These are phyloP conservation scores for Argopecten irradians DNA, from an alignment of 1,140 invertebrate genomes.

Conservation along the genomic window DNA sequence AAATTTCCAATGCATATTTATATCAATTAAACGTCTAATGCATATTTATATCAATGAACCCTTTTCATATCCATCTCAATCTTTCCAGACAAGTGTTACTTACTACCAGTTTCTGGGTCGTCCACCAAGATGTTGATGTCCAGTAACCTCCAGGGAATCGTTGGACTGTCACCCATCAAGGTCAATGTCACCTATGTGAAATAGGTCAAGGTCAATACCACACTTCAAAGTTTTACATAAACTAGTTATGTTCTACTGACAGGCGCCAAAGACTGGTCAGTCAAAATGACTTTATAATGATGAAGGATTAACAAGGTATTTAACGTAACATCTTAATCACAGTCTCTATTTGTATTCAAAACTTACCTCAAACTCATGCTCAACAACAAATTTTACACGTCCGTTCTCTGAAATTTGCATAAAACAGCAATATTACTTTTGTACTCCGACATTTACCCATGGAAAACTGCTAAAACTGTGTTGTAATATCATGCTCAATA, in stretches of 20 bases:
- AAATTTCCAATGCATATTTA: too few species aligned
- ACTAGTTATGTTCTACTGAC: not conserved
- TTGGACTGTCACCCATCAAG: constrained; percentile 96
- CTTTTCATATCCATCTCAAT: not conserved
- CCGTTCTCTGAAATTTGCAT: constrained; percentile 86
- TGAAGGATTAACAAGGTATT: not conserved
- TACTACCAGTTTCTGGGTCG: constrained; percentile 96
- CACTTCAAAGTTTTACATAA: not conserved
- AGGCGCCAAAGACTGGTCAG: not conserved
- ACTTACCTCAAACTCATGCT: constrained; percentile 95
- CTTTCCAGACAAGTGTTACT: constrained; percentile 44
- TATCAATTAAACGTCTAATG: too few species aligned
- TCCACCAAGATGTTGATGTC: constrained; percentile 97
- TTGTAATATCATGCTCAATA: too few species aligned
- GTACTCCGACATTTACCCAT: too few species aligned
- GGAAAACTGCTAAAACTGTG: too few species aligned
- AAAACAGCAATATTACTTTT: too few species aligned
- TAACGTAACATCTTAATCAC: not conserved
- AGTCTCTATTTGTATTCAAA: not conserved
- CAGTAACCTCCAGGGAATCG: constrained; percentile 94
- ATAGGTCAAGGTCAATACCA: constrained; percentile 13
- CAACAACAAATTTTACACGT: constrained; percentile 94
- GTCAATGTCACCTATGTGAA: constrained; percentile 83
- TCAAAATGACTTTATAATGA: constrained; percentile 13
- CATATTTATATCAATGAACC: too few species aligned